Percentiles rank a stretch among this genome's conserved stretches.
Evolutionary conservation across 2,888 invertebrate genomes (phyloP).

Genomic region (Psococerastis gibbosa): DNA sequence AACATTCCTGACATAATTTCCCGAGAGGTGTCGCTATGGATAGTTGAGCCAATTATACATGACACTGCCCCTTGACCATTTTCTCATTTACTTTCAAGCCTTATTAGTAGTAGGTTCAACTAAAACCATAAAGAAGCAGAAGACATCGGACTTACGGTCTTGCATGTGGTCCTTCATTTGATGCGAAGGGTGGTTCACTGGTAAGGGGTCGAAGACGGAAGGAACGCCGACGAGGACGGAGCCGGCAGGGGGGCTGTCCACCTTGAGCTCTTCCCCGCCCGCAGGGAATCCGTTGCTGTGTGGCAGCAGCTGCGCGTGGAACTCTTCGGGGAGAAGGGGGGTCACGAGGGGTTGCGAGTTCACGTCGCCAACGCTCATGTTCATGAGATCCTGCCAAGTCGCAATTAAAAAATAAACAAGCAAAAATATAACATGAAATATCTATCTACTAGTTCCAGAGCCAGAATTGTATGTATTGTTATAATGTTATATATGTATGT

Average conservation of each 20-base stretch:
- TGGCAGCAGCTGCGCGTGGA: slow-evolving; percentile 17
- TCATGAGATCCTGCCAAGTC: slow-evolving; percentile 1
- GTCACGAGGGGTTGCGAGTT: not conserved
- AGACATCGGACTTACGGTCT: slow-evolving; percentile 4
- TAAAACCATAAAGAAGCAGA: not conserved
- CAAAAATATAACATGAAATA: too few species aligned
- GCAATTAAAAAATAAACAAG: too few species aligned
- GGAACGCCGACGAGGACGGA: slow-evolving; percentile 5
- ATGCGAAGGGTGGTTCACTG: slow-evolving; percentile 1
- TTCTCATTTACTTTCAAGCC: too few species aligned
- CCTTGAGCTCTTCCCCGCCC: not conserved
- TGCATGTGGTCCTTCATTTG: slow-evolving; percentile 1
- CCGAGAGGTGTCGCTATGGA: too few species aligned
- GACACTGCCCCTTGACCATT: too few species aligned
- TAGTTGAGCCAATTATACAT: too few species aligned
- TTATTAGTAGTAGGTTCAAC: too few species aligned
- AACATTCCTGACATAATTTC: too few species aligned
- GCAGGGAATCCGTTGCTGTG: slow-evolving; percentile 11
- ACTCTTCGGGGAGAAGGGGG: slow-evolving; percentile 12
- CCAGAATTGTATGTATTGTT: too few species aligned
- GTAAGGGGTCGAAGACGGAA: slow-evolving; percentile 11
- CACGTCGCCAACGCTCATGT: not conserved
- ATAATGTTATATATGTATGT: too few species aligned
- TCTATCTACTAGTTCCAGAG: too few species aligned
- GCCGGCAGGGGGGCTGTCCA: slow-evolving; percentile 16